Evolutionary conservation across 2,888 invertebrate genomes (phyloP), one percentile per base, ranked within the genome.

Genomic region (Carabus problematicus): DNA sequence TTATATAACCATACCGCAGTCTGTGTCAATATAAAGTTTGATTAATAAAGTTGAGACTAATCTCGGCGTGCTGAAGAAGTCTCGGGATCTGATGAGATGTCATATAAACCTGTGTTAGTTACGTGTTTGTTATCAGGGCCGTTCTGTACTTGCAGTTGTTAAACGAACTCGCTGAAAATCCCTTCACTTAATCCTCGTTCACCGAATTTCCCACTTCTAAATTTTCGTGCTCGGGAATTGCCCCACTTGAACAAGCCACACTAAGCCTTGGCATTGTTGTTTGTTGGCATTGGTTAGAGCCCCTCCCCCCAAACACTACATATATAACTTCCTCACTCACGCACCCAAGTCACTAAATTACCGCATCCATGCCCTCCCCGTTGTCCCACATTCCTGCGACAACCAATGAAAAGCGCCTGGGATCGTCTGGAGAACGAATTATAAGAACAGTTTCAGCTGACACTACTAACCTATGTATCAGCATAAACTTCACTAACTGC

Each of bases 271-370:
- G 40, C n/a, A 52, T 62, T 62, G 62, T 62, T 62, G 62, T n/a
- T 29, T 39, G 62, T 49, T 49, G 52, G 39, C 47, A 47, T 3
- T 40, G 49, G 52, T 9, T 12, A 40, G 42, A 47, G 19, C 45
- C 2, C 14, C 39, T 19, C 29, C 8, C 29, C 49, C 14, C 40
- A 40, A 39, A 29, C 47, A 11, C 55, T 29, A 16, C 62, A 12
- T 43, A n/a, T n/a, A 12, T 16, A 41, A 18, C 16, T 59, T 59
- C 18, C 41, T n/a, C n/a, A n/a, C n/a, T n/a, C 29, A 49, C 62
- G 49, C 49, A 12, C 47, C 19, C 62, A 62, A 62, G 49, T 62
- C 29, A 41, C 7, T 41, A 62, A 62, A 49, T 62, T 62, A 49
- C 39, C 39, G n/a, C 43, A 18, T 1, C 49, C 16, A 11, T 52